Evolutionary conservation across 2,113 vertebrate genomes (phyloP).

Genomic region (Oceanodroma tethys): DNA sequence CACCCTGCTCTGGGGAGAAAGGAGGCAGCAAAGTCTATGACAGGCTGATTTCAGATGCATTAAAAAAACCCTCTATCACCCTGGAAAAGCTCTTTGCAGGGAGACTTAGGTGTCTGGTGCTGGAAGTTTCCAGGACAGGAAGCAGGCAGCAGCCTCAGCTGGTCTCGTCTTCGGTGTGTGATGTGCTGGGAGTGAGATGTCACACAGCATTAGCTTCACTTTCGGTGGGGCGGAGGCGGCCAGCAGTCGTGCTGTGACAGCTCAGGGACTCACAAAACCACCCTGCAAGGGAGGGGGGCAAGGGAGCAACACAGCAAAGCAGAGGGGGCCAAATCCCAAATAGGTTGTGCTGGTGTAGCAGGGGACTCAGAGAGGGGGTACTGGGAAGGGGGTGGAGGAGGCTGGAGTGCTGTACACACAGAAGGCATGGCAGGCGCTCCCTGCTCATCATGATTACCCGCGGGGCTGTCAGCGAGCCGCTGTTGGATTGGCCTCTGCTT

Average conservation of each 20-base stretch:
- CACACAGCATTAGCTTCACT: constrained; percentile 49
- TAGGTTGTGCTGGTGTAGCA: background rate
- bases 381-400: background rate
- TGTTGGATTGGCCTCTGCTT: background rate
- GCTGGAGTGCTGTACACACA: background rate
- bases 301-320: background rate
- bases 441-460: background rate
- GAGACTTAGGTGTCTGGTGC: background rate
- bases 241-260: background rate
- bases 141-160: constrained; percentile 45
- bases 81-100: background rate
- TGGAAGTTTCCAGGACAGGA: constrained; percentile 24
- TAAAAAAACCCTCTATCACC: background rate
- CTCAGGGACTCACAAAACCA: background rate
- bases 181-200: constrained; percentile 34
- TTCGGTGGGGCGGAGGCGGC: background rate
- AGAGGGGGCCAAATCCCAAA: background rate
- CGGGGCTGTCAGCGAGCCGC: background rate
- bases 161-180: constrained; percentile 6
- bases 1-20: background rate
- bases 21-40: background rate
- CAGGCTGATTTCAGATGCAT: background rate
- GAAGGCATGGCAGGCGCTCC: background rate
- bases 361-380: background rate
- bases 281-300: background rate